Evolutionary conservation across 2,888 invertebrate species (phyloP), one percentile per base, ranked within the genome.

Genomic region (Sinodicranocentrus sp.): DNA sequence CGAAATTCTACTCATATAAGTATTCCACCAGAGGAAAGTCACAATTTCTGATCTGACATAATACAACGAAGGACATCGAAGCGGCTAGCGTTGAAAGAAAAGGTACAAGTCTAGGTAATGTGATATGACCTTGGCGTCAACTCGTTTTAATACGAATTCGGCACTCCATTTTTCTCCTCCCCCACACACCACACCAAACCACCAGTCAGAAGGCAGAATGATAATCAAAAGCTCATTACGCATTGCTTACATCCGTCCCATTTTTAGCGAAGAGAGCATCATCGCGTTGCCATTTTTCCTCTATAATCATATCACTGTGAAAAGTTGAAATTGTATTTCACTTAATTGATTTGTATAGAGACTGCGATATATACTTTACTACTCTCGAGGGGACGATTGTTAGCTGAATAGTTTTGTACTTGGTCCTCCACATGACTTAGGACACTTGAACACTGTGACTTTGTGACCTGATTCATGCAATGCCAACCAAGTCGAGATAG

Each of bases 401-500:
- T 61, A 5, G n/a, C 21, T 25, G 33, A 61, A 33, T 26, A 26
- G 1, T 26, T 15, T 5, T 21, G 6, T 5, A 19, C n/a, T 43
- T 19, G 61, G 39, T 77, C 43, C 39, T 65, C 67, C 21, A 67
- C 67, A 44, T 67, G 77, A 77, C 57, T 54, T 57, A 77, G 44
- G 57, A 28, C 44, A 68, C 77, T 77, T 77, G 67, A 67, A 68
- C 57, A 77, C 33, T 59, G 44, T 63, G 78, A 78, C 78, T 68
- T 70, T 44, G 28, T 52, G 78, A 78, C 78, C 78, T 70, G 78
- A 48, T 59, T 70, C 70, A 70, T 70, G 44, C 78, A 77, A 77
- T 65, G 68, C 77, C 77, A 70, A 43, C 59, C 33, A 39, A 17
- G 61, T 68, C 25, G 33, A 39, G 33, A 39, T 48, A 3, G 17